Evolutionary conservation across 2,888 invertebrate species (phyloP), one percentile per base, ranked within the genome.

Genomic region (Rutpela maculata): DNA sequence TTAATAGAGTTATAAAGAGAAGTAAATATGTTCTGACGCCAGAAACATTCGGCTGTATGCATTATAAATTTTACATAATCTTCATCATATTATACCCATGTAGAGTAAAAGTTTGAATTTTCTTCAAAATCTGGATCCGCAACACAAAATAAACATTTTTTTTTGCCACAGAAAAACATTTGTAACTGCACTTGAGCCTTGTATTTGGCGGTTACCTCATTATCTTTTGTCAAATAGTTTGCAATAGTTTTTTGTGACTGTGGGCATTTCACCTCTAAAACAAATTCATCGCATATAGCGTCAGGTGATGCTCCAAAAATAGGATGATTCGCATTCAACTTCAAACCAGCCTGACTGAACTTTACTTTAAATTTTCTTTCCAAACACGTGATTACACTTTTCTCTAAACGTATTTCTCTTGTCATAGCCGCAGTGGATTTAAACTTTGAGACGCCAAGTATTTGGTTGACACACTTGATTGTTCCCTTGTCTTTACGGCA

Each of bases 281-380:
- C 66, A 78, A 74, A 56, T 70, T 67, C 74, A 12, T 79, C 76
- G n/a, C 57, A 70, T 67, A 81, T 66, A 1, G 59, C 79, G 76
- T 79, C 81, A 19, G 78, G 81, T 38, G 78, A 76, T 26, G 81
- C 81, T 17, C 80, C 78, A 75, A 81, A 74, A 38, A 78, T 73
- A 17, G 80, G 78, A 66, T 77, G 35, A 17, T 71, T 68, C 18
- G 71, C 59, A 38, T 35, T 72, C 35, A 79, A 67, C 6, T 22
- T n/a, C 56, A 80, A 43, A 9, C 81, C 81, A 55, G n/a, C 18
- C 18, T 50, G 50, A 18, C 38, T 18, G 50, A 81, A 35, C 18
- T 79, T 78, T 68, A 74, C 35, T 17, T 60, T 71, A 35, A 68
- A 43, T 22, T 63, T 26, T 77, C 50, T 71, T 71, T 78, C 72